Base-by-base conservation (phyloP, 2,797 vertebrate genomes). In the Luscinia megarhynchos region DNA sequence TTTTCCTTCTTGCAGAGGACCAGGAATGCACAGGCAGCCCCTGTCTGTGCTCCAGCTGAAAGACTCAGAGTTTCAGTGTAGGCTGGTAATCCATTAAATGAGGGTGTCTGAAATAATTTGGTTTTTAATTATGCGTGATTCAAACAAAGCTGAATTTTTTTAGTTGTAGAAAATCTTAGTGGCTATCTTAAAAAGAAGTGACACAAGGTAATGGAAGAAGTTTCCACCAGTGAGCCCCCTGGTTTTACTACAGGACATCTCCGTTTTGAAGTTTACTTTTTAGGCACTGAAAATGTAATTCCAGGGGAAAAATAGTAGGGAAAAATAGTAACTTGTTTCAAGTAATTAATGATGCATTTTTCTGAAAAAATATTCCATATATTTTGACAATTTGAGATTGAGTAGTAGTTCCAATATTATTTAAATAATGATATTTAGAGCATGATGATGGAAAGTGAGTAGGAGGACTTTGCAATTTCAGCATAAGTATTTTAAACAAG, bases 401-500 rank as follows among this genome's bases (percentile, higher is more conserved):
- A 80, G 58, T 80, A 29, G 34, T 63, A 66, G 54, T 83, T 70
- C 38, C 23, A 18, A 19, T 90, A 30, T 78, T 73, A 66, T 78
- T 90, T 66, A 75, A 91, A 51, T 78, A 83, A 64, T 68, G n/a
- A 43, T 48, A 41, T 69, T 62, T 41, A 77, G 77, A 62, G 12
- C 23, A 41, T 41, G 79, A 75, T 19, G 41, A 85, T 75, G 24
- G 62, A 64, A 93, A 85, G 27, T 32, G 73, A 85, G 87, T 89
- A 83, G 89, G 87, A 94, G 79, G 79, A 80, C 50, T 83, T 70
- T 8, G 24, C 1, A 6, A 67, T 91, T 94, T 91, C 58, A 80
- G 19, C 18, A 9, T 70, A 75, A 89, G 43, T 70, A 70, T 91
- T 94, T 91, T 70, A 79, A 85, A 87, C 75, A 92, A 87, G 72